Percentiles rank a stretch among this genome's conserved stretches.
These are phyloP conservation scores for Pseudolaguvia tuberculata DNA, from an alignment of 2,113 vertebrate species.

Conservation along the genomic window DNA sequence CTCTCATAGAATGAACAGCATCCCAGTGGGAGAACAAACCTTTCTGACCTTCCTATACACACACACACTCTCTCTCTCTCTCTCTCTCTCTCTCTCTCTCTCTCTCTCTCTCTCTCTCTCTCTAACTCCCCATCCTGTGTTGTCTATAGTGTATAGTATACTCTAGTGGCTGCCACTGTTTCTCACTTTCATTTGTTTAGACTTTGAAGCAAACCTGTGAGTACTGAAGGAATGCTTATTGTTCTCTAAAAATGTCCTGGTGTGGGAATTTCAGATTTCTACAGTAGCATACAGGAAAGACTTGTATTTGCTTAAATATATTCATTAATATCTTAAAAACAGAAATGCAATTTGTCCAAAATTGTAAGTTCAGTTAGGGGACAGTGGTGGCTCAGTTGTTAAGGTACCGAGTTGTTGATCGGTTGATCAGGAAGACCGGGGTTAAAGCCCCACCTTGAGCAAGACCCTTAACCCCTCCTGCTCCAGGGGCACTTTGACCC, in stretches of 20 bases:
- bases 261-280: conserved; percentile 68
- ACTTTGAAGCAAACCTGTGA: conserved; percentile 59
- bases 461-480: no score
- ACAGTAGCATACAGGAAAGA: conserved; percentile 58
- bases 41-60: conserved; percentile 36
- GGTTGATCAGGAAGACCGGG: no score
- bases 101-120: neutral
- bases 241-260: conserved; percentile 66
- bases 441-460: no score
- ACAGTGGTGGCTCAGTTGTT: no score
- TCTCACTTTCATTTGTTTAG: conserved; percentile 55
- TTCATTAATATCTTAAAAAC: neutral
- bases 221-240: conserved; percentile 69
- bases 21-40: conserved; percentile 59
- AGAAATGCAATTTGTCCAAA: no score
- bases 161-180: conserved; percentile 66
- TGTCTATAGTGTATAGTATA: conserved; percentile 50
- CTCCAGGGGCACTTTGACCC: no score
- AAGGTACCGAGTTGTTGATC: no score
- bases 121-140: conserved; percentile 34
- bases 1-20: conserved; percentile 53
- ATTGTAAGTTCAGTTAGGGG: no score
- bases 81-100: conserved; percentile 39
- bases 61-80: conserved; percentile 33
- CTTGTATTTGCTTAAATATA: conserved; percentile 41